Percentiles rank a stretch among this genome's conserved stretches.
Evolutionary conservation across 2,888 invertebrate genomes (phyloP).

Genomic region (Chalcis sispes): DNA sequence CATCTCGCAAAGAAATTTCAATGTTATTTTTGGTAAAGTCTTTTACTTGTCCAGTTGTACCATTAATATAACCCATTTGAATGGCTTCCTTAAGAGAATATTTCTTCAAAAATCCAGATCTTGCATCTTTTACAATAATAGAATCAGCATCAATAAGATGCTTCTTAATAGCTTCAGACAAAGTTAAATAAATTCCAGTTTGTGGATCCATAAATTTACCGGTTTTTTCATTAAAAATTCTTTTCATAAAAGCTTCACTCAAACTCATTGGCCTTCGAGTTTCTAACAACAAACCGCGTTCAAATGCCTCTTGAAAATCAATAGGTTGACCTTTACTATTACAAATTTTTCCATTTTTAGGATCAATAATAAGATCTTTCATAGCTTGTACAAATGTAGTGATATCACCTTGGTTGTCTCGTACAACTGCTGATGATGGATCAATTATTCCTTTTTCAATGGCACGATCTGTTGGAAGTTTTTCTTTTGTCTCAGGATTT

Average conservation of each 20-base stretch:
- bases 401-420: constrained; percentile 83
- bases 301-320: constrained; percentile 91
- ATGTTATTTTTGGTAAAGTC: constrained; percentile 82
- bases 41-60: constrained; percentile 83
- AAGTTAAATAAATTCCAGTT: constrained; percentile 85
- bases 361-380: constrained; percentile 86
- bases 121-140: constrained; percentile 87
- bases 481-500: constrained; percentile 87
- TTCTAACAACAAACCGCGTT: constrained; percentile 88
- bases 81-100: constrained; percentile 88
- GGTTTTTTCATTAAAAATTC: constrained; percentile 86
- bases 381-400: constrained; percentile 91
- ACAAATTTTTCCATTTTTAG: constrained; percentile 83
- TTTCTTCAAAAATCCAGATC: constrained; percentile 86
- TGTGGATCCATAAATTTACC: constrained; percentile 90
- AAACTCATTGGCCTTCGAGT: constrained; percentile 88
- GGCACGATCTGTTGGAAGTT: constrained; percentile 88
- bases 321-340: constrained; percentile 80
- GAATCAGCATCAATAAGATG: constrained; percentile 91
- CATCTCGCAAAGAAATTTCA: constrained; percentile 85
- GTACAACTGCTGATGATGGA: constrained; percentile 89
- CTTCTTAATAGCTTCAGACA: constrained; percentile 88
- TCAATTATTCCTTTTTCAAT: constrained; percentile 91
- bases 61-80: constrained; percentile 85
- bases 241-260: constrained; percentile 88